Conservation (phyloP, 2,113 vertebrate species). For the Cichladusa arquata region DNA sequence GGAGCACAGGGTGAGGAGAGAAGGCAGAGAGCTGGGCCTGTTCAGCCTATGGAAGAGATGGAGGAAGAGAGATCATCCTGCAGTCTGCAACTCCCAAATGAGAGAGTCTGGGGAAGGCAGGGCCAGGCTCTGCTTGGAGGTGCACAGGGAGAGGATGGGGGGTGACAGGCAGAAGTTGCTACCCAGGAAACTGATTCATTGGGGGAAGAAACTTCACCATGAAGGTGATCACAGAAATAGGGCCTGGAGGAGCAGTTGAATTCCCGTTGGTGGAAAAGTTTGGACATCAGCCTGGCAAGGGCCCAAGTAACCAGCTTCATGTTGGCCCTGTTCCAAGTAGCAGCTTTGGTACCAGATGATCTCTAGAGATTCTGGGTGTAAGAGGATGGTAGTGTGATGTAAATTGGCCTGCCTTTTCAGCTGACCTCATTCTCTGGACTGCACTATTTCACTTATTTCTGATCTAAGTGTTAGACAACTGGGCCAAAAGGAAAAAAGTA, state of each 20-base stretch:
- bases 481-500: not conserved
- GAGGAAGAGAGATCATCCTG: not conserved
- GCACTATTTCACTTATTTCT: not conserved
- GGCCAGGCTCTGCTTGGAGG: not conserved
- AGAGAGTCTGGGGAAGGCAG: not conserved
- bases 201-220: not conserved
- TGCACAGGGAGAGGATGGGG: not conserved
- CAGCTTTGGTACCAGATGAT: not conserved
- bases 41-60: accelerated
- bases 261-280: not conserved
- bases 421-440: not conserved
- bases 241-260: not conserved
- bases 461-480: not conserved
- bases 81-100: not conserved
- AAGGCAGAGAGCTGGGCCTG: not conserved
- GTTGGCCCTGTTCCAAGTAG: not conserved
- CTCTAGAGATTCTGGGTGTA: not conserved
- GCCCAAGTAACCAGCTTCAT: not conserved
- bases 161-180: not conserved
- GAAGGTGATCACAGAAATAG: not conserved
- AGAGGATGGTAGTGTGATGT: accelerated
- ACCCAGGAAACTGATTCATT: not conserved
- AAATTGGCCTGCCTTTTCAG: not conserved
- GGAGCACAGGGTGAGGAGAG: not conserved
- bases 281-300: not conserved